Percentiles rank a stretch among this genome's conserved stretches.
phyloP scores from a whole-genome alignment of 1,140 invertebrate genomes.

The Drosophila malerkotliana region DNA sequence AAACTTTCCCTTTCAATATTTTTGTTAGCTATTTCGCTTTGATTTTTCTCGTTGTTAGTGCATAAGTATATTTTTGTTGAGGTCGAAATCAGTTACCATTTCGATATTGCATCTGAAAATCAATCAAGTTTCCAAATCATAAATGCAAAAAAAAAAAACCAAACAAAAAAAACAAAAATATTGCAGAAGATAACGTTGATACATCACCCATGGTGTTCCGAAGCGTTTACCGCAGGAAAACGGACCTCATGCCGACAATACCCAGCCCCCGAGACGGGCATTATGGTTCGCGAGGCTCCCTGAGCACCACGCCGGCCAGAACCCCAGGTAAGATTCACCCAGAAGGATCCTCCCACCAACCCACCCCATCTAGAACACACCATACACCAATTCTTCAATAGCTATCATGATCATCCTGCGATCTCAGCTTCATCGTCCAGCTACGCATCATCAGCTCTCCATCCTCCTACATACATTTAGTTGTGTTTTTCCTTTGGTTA shows the following conservation, averaged over 20 bases:
- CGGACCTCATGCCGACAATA: constrained; percentile 95
- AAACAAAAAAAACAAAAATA: constrained; percentile 61
- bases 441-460: constrained; percentile 36
- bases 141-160: constrained; percentile 33
- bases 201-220: constrained; percentile 85
- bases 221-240: constrained; percentile 91
- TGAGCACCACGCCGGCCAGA: constrained; percentile 86
- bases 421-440: constrained; percentile 44
- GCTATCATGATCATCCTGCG: constrained; percentile 30
- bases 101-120: constrained; percentile 39
- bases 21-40: constrained; percentile 39
- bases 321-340: constrained; percentile 87
- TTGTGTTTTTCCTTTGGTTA: constrained; percentile 41
- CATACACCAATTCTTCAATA: constrained; percentile 9
- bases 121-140: constrained; percentile 25
- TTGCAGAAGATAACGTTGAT: constrained; percentile 84
- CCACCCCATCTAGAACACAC: constrained; percentile 15
- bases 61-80: constrained; percentile 46
- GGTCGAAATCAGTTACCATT: constrained; percentile 32
- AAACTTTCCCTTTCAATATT: neutral
- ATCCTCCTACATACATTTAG: constrained; percentile 18
- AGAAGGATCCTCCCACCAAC: constrained; percentile 4
- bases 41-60: constrained; percentile 42
- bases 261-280: constrained; percentile 89
- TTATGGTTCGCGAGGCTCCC: constrained; percentile 85